Base-by-base conservation (phyloP, 2,113 vertebrate genomes). In the Suricata suricatta region DNA sequence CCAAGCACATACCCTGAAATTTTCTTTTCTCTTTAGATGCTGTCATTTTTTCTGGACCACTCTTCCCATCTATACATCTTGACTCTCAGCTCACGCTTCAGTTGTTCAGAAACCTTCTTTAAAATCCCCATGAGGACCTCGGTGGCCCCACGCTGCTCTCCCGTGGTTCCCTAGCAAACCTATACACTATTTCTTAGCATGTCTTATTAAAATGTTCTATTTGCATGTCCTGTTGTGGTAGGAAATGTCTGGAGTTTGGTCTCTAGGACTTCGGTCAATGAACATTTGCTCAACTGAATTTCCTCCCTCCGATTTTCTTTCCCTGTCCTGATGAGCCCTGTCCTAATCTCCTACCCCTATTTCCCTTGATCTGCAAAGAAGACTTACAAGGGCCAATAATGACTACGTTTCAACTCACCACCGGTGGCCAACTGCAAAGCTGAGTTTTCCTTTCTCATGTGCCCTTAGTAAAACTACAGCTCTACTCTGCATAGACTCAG, bases 311-410 rank as follows among this genome's bases (percentile, higher is more conserved):
- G 25, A 44, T 72, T 79, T 64, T 88, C 44, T 92, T 29, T 77
- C 27, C 54, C 83, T 5, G 47, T 68, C 38, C 9, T 41, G 54
- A n/a, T 54, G 10, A 12, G 35, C 13, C 4, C 19, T 64, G 35
- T 21, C 11, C 64, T 87, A 19, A n/a, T 74, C 41, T 50, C 47
- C 54, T 71, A 57, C 4, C 60, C 44, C 47, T 27, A 13, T 25
- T 50, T 35, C 60, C n/a, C 69, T 96, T 93, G 25, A 93, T 77
- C 81, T 38, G 88, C 66, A 85, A 13, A 27, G 63, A 96, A 68
- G 79, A 77, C 64, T 80, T 68, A 25, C 25, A 90, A 83, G 29
- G 50, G 9, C 47, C 87, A 69, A n/a, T 19, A 27, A 77, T 41
- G 33, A 44, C 72, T 60, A 35, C 35, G 52, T 63, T 54, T 38